Evolutionary conservation across 2,113 vertebrate species (phyloP).

Genomic region (Trematomus loennbergii): DNA sequence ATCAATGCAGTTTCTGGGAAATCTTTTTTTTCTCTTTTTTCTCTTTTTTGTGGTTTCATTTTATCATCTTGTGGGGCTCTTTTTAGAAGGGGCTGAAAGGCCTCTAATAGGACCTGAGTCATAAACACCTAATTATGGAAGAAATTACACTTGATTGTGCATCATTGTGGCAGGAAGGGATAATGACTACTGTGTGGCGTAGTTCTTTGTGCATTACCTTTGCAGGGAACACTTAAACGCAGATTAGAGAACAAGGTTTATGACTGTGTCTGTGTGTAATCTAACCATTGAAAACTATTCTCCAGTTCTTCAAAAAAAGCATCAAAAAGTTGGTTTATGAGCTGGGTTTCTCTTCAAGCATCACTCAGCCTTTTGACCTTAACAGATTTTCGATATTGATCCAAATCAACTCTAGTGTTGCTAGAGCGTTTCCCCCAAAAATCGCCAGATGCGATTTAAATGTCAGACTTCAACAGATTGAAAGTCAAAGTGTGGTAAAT

Average conservation of each 20-base stretch:
- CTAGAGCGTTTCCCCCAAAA: too few species aligned
- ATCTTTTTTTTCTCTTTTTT: not conserved
- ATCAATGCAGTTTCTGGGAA: constrained; percentile 43
- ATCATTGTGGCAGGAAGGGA: constrained; percentile 37
- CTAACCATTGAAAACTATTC: constrained; percentile 5
- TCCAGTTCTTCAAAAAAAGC: not conserved
- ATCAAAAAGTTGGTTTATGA: too few species aligned
- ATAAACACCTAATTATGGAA: constrained; percentile 61
- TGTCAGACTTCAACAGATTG: too few species aligned
- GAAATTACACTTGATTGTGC: constrained; percentile 44
- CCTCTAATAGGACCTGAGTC: constrained; percentile 51
- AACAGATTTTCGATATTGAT: too few species aligned
- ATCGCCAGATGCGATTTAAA: too few species aligned
- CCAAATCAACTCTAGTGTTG: too few species aligned
- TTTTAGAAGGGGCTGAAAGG: constrained; percentile 45
- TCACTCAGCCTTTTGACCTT: too few species aligned
- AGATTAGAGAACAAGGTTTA: not conserved
- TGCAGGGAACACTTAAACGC: not conserved
- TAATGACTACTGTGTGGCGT: not conserved
- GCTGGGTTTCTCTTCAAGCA: too few species aligned
- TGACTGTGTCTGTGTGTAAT: not conserved
- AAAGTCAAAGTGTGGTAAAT: too few species aligned
- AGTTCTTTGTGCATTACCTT: not conserved
- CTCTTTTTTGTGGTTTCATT: constrained; percentile 56
- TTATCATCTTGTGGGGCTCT: constrained; percentile 23